phyloP scores from a whole-genome alignment of 2,113 vertebrate species.

The Istiophorus platypterus region DNA sequence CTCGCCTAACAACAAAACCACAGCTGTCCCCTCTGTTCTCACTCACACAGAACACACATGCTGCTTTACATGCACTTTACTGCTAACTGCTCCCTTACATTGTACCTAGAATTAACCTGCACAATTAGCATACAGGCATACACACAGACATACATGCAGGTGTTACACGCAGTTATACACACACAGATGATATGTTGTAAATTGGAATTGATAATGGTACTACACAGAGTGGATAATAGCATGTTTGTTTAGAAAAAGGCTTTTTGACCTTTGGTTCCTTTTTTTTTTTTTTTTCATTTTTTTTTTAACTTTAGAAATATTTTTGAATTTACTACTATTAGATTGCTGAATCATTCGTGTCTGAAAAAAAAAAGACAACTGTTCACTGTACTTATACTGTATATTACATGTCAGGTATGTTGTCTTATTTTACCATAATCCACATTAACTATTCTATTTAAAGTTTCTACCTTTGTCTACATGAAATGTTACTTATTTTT shows the following conservation, averaged over 20 bases:
- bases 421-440: conserved; percentile 47
- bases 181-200: conserved; percentile 17
- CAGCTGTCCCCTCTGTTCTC: conserved; percentile 80
- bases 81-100: conserved; percentile 46
- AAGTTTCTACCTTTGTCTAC: conserved; percentile 31
- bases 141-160: conserved; percentile 14
- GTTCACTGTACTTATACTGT: conserved; percentile 41
- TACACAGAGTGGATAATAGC: background rate
- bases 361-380: conserved; percentile 30
- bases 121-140: background rate
- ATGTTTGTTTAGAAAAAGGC: conserved; percentile 11
- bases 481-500: conserved; percentile 56
- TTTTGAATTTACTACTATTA: conserved; percentile 33
- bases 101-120: conserved; percentile 33
- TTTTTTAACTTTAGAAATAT: conserved; percentile 42
- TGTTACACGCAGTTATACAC: background rate
- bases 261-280: background rate
- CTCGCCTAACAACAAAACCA: conserved; percentile 71
- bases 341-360: conserved; percentile 27
- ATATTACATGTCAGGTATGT: conserved; percentile 21
- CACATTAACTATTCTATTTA: conserved; percentile 50
- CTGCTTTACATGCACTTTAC: conserved; percentile 78
- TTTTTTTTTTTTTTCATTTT: background rate
- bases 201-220: conserved; percentile 26
- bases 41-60: conserved; percentile 63